Evolutionary conservation across 2,113 vertebrate species (phyloP).

Genomic region (Smithornis capensis): DNA sequence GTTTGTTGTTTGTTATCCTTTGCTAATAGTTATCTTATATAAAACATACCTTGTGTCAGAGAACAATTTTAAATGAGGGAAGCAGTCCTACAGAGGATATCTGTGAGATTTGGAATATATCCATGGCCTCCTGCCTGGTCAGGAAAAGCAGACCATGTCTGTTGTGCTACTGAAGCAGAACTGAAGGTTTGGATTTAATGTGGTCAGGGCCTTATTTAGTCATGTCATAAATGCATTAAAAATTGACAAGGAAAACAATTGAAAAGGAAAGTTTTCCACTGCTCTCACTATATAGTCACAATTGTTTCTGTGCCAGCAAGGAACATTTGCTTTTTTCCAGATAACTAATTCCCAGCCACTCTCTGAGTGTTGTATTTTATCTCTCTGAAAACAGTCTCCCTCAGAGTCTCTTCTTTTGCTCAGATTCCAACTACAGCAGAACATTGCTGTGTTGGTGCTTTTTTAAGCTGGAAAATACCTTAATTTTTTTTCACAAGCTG

Average conservation of each 20-base stretch:
- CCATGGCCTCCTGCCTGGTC: not conserved
- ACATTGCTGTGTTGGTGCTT: not conserved
- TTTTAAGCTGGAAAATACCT: not conserved
- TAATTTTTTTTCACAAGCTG: not conserved
- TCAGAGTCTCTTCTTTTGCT: not conserved
- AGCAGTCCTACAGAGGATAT: not conserved
- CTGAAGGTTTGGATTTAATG: not conserved
- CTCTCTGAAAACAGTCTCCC: not conserved
- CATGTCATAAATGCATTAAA: not conserved
- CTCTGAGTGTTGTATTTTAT: not conserved
- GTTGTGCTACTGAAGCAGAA: not conserved
- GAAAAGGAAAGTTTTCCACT: not conserved
- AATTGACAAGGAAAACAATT: not conserved
- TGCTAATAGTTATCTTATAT: not conserved
- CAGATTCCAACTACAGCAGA: not conserved
- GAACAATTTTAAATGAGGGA: not conserved
- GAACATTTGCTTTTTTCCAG: not conserved
- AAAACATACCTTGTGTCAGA: not conserved
- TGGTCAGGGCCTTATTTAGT: not conserved
- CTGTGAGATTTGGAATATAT: not conserved
- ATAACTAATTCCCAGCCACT: not conserved
- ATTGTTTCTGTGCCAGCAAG: not conserved
- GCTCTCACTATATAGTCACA: not conserved
- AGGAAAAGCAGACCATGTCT: not conserved
- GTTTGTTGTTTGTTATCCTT: rapidly evolving